Conservation (phyloP, 2,888 invertebrate genomes). For the Synanthedon formicaeformis region DNA sequence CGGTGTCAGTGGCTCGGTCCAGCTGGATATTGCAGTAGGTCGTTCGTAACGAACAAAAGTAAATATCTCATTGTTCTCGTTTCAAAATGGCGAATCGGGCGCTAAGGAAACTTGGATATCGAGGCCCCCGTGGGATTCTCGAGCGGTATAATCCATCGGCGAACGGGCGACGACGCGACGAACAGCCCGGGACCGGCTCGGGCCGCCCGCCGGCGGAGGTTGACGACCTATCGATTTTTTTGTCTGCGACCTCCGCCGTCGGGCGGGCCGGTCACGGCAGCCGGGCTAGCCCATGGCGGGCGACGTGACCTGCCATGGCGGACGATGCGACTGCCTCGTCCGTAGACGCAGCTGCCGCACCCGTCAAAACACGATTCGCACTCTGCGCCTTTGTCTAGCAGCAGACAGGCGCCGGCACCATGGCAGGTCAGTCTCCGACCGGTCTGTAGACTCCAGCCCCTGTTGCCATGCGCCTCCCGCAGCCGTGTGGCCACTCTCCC, state of each 20-base stretch:
- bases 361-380: neutral
- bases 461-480: neutral
- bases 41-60: constrained; percentile 51
- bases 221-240: constrained; percentile 71
- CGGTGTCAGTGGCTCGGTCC: constrained; percentile 32
- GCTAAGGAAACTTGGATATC: constrained; percentile 25
- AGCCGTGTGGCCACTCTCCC: neutral
- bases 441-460: neutral
- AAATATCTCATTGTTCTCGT: constrained; percentile 69
- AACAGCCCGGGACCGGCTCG: constrained; percentile 45
- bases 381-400: neutral
- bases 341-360: neutral
- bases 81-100: constrained; percentile 69
- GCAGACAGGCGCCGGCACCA: constrained; percentile 29
- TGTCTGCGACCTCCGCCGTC: constrained; percentile 62
- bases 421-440: constrained; percentile 42
- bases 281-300: constrained; percentile 12
- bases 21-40: constrained; percentile 12
- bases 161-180: constrained; percentile 18
- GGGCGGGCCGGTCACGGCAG: constrained; percentile 30
- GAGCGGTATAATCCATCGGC: constrained; percentile 1
- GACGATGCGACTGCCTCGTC: neutral
- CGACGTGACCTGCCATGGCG: constrained; percentile 6
- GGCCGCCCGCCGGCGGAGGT: constrained; percentile 39
- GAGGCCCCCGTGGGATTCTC: constrained; percentile 11